Base-by-base conservation (phyloP, 2,113 vertebrate species). In the Pelusios castaneus region DNA sequence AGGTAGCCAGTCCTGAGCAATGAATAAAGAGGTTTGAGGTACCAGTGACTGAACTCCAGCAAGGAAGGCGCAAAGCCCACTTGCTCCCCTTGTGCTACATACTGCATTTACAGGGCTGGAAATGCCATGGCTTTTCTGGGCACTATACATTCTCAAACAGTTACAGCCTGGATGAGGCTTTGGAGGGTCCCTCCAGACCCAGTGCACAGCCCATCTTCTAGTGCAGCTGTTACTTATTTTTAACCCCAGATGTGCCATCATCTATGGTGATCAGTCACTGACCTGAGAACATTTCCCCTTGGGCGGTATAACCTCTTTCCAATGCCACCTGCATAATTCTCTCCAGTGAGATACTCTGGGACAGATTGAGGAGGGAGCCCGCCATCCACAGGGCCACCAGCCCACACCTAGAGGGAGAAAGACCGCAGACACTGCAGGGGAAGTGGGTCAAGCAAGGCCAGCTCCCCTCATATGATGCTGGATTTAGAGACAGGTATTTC, bases 241-340 rank as follows among this genome's bases (percentile, higher is more conserved):
- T 10, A 38, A 38, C 34, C 63, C 63, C n/a, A 19, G 34, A n/a
- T 7, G 6, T n/a, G 31, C 31, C 27, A 27, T 19, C 45, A 14
- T 25, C 38, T 13, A 4, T 24, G 6, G 25, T 29, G 25, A 13
- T 21, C 31, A 79, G 25, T 11, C 8, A 84, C 95, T 91, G 76
- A 98, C 99, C 99, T 54, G 99, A 99, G 97, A 99, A 99, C 98
- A 99, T 99, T 97, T 99, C 99, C 16, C 99, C 99, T 85, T 99
- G 99, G 16, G 96, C 98, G 0, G 98, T 99, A 97, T 98, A 99
- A 60, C 98, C 98, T 80, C 96, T 97, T 21, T 95, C 95, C 81
- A 96, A 4, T 1, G 99, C 99, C 8, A 96, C 96, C 78, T 97
- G 96, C 82, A 98, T 85, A 4, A 99, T 95, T 4, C 81, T 97